Conservation (phyloP, 2,113 vertebrate species). For the Phodopus roborovskii region DNA sequence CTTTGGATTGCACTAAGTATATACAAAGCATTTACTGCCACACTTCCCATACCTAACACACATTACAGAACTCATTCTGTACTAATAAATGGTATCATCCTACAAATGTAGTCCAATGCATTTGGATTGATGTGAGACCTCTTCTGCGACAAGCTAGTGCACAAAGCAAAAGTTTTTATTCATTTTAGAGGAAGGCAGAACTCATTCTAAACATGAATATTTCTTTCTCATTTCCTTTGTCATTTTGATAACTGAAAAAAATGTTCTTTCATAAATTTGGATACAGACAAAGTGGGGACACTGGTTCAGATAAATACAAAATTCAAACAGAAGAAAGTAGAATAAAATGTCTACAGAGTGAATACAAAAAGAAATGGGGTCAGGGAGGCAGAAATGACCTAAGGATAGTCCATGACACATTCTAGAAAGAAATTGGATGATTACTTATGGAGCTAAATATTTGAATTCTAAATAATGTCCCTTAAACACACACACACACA, state of each 20-base stretch:
- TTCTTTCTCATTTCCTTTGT: constrained; percentile 41
- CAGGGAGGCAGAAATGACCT: background rate
- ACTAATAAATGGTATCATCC: constrained; percentile 16
- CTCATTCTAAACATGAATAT: background rate
- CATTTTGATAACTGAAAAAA: background rate
- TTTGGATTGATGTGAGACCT: background rate
- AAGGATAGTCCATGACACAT: background rate
- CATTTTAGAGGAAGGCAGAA: background rate
- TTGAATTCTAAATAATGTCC: background rate
- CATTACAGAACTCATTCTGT: background rate
- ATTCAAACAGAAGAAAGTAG: background rate
- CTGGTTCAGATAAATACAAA: background rate
- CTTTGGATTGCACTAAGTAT: constrained; percentile 1
- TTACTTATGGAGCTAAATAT: background rate
- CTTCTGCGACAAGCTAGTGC: background rate
- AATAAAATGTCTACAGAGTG: constrained; percentile 15
- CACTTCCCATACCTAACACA: background rate
- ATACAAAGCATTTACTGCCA: constrained; percentile 6
- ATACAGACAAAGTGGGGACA: background rate
- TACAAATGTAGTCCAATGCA: background rate
- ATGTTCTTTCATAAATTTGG: background rate
- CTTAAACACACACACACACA: background rate
- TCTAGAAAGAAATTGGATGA: constrained; percentile 23
- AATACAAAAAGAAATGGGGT: background rate
- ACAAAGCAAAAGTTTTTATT: background rate